Percentiles rank a stretch among this genome's conserved stretches.
These are phyloP conservation scores for Grus americana DNA, from an alignment of 2,113 vertebrate genomes.

Conservation along the genomic window DNA sequence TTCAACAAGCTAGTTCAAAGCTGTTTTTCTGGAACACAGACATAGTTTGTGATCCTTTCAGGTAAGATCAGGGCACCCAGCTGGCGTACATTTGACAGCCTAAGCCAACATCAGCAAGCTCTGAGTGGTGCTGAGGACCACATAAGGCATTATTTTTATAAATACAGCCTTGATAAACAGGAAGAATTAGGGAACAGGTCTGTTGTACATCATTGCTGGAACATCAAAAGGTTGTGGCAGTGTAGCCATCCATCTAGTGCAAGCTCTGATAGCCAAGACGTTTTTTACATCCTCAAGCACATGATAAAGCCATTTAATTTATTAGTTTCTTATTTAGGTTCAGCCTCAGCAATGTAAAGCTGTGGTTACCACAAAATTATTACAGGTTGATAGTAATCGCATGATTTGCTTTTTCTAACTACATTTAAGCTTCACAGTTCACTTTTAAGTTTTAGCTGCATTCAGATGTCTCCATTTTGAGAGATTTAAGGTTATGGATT, in stretches of 20 bases:
- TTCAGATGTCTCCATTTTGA: background rate
- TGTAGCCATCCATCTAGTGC: too few relatives aligned
- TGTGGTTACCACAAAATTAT: background rate
- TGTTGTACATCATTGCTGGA: background rate
- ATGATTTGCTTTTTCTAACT: background rate
- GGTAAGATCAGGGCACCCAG: background rate
- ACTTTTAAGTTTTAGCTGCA: background rate
- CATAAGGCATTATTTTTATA: background rate
- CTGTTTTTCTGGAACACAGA: background rate
- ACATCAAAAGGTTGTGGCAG: background rate
- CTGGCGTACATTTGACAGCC: background rate
- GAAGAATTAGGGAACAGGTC: background rate
- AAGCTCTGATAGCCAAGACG: background rate
- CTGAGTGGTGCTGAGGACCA: background rate
- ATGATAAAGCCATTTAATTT: background rate
- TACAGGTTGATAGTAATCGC: background rate
- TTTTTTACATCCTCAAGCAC: background rate
- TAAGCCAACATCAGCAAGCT: background rate
- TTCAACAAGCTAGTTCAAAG: background rate
- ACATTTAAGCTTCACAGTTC: background rate
- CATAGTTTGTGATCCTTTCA: background rate
- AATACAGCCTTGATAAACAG: background rate
- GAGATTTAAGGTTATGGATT: background rate
- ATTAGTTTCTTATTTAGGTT: background rate
- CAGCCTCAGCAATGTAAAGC: background rate